phyloP scores from a whole-genome alignment of 2,797 vertebrate genomes.

The Kryptolebias ocellatus region DNA sequence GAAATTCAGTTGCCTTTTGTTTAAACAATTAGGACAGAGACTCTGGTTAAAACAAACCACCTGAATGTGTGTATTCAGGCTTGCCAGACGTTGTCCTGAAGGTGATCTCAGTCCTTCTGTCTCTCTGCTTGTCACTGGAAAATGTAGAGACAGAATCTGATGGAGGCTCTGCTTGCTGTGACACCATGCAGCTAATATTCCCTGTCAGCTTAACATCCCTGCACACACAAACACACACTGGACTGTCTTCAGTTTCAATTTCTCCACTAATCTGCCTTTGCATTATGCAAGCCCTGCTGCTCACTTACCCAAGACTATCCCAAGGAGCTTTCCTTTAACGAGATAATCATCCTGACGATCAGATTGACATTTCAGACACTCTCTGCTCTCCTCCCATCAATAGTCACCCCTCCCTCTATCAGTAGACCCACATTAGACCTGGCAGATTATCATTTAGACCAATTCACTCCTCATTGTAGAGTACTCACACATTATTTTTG shows the following conservation, averaged over 20 bases:
- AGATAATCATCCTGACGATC: slow-evolving; percentile 74
- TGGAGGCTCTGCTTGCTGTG: slow-evolving; percentile 66
- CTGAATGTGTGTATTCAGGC: not conserved
- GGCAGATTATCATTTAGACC: slow-evolving; percentile 75
- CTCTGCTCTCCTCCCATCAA: slow-evolving; percentile 64
- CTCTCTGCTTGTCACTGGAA: slow-evolving; percentile 28
- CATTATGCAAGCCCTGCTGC: slow-evolving; percentile 65
- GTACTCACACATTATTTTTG: slow-evolving; percentile 53
- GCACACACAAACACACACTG: slow-evolving; percentile 57
- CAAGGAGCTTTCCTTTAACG: slow-evolving; percentile 72
- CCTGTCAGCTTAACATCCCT: slow-evolving; percentile 66
- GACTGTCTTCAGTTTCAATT: slow-evolving; percentile 74
- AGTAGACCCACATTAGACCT: slow-evolving; percentile 69
- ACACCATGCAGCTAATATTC: slow-evolving; percentile 67
- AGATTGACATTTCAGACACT: slow-evolving; percentile 77
- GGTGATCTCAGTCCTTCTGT: slow-evolving; percentile 23
- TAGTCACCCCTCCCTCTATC: slow-evolving; percentile 56
- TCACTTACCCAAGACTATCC: slow-evolving; percentile 73
- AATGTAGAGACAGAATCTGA: slow-evolving; percentile 55
- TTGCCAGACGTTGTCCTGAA: slow-evolving; percentile 14
- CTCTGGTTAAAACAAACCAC: not conserved
- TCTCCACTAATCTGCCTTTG: slow-evolving; percentile 62
- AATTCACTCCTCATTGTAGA: slow-evolving; percentile 68
- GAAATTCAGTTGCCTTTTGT: not conserved
- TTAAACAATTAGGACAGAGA: not conserved